A percentile compares a stretch with the other conserved stretches of the same genome.
phyloP scores from a whole-genome alignment of 2,888 invertebrate genomes.

The Sphecodes monilicornis region DNA sequence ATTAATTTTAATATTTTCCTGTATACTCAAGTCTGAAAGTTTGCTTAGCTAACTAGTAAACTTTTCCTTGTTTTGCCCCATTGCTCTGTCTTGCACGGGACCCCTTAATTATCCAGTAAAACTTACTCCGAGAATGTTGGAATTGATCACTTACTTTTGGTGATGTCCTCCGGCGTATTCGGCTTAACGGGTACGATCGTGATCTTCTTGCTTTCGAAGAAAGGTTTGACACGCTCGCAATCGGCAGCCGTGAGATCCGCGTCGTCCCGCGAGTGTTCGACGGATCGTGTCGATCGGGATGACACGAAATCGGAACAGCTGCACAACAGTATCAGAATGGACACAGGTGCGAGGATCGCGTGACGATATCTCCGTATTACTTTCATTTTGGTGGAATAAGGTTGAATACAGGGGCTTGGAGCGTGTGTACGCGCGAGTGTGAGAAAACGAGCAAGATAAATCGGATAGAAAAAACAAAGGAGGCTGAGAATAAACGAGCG shows the following conservation, averaged over 20 bases:
- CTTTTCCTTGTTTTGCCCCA: too few species aligned
- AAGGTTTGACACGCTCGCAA: conserved; percentile 74
- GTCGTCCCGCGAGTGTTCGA: conserved; percentile 58
- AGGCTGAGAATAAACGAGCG: conserved; percentile 21
- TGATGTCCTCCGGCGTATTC: conserved; percentile 48
- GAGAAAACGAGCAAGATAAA: conserved; percentile 1
- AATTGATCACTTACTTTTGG: conserved; percentile 72
- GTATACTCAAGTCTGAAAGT: too few species aligned
- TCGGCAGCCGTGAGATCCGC: conserved; percentile 49
- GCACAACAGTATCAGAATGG: conserved; percentile 66
- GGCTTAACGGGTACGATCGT: conserved; percentile 60
- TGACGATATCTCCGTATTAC: conserved; percentile 49
- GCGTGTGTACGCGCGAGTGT: background rate
- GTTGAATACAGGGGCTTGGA: background rate
- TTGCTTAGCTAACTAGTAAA: too few species aligned
- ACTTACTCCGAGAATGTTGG: background rate
- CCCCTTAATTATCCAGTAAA: background rate
- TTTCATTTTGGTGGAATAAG: conserved; percentile 66
- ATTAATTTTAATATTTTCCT: too few species aligned
- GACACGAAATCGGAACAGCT: conserved; percentile 68
- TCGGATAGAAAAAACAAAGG: background rate
- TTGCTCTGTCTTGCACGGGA: too few species aligned
- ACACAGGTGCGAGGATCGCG: conserved; percentile 54
- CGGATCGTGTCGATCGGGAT: conserved; percentile 73
- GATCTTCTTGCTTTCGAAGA: conserved; percentile 78